Conservation (phyloP, 2,888 invertebrate species). For the Conchocele bisecta region DNA sequence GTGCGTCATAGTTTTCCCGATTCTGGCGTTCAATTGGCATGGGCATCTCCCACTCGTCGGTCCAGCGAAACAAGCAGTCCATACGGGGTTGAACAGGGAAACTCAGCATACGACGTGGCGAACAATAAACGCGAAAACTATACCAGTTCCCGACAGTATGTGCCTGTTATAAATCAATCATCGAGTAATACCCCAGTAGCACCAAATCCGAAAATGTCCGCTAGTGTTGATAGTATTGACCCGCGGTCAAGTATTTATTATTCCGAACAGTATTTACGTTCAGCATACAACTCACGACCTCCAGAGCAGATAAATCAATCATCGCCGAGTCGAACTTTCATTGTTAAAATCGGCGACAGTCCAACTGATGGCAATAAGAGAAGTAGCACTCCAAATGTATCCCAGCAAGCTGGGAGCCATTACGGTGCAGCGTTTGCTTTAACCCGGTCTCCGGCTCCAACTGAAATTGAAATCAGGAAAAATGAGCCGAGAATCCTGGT, state of each 20-base stretch:
- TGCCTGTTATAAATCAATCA: slow-evolving; percentile 68
- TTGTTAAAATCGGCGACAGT: slow-evolving; percentile 64
- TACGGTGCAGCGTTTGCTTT: slow-evolving; percentile 75
- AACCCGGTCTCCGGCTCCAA: slow-evolving; percentile 68
- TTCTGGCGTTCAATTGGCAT: slow-evolving; percentile 53
- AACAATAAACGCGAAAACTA: slow-evolving; percentile 40
- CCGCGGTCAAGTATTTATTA: slow-evolving; percentile 56
- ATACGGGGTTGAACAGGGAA: slow-evolving; percentile 45
- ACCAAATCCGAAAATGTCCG: slow-evolving; percentile 58
- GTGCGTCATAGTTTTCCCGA: slow-evolving; percentile 67
- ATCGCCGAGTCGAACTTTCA: slow-evolving; percentile 59
- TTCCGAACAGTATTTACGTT: slow-evolving; percentile 59
- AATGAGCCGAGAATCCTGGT: slow-evolving; percentile 65
- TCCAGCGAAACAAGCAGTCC: slow-evolving; percentile 50
- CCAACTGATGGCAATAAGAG: slow-evolving; percentile 21
- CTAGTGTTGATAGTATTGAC: slow-evolving; percentile 68
- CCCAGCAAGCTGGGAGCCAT: slow-evolving; percentile 14
- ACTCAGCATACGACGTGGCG: slow-evolving; percentile 37
- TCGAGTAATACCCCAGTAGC: too few species aligned
- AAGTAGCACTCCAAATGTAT: slow-evolving; percentile 42
- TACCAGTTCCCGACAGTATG: slow-evolving; percentile 60
- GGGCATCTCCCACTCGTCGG: slow-evolving; percentile 45
- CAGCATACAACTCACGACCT: slow-evolving; percentile 49
- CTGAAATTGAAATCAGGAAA: slow-evolving; percentile 68
- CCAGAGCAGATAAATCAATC: slow-evolving; percentile 62